Base-by-base conservation (phyloP, 2,113 vertebrate species). In the Saccopteryx bilineata region DNA sequence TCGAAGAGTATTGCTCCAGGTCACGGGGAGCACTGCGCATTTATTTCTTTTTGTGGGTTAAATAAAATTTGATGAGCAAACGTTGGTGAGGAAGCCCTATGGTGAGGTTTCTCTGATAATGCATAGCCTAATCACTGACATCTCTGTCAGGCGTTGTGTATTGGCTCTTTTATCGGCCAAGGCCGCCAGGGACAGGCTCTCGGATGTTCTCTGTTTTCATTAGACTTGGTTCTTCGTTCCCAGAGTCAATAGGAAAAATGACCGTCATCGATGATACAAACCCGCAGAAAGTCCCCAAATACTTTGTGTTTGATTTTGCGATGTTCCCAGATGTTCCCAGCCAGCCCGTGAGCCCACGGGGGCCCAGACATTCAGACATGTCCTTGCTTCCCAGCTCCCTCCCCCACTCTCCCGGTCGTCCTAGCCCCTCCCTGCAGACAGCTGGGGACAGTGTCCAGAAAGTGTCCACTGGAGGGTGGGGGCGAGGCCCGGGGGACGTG, bases 91-190 rank as follows among this genome's bases (percentile, higher is more conserved):
- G 13, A 95, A 81, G 89, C 75, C 82, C 66, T 66, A 52, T 87
- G 78, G 75, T 93, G 95, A 84, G 86, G 91, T 48, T 96, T 94
- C 39, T 80, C 94, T 75, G 86, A 76, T 39, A 13, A 39, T 66
- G 28, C 10, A 10, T 61, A 50, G 74, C 76, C 24, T 56, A 79
- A 94, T 95, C 91, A 56, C 61, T 72, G 87, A 71, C 80, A 76
- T 96, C 84, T 92, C 95, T 63, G 61, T 94, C 65, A 74, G 87
- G 87, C 69, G 10, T 82, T 75, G 63, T 80, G 39, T 39, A 39
- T 97, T 96, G 94, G 95, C 83, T 8, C 93, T 94, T 79, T 56
- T 60, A 7, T 96, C 96, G 96, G 48, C 91, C 93, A 58, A 91
- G 81, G 48, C 83, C 87, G 71, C 68, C 39, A 81, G 69, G 52